Conservation (phyloP, 2,113 vertebrate genomes). For the Eidolon helvum region DNA sequence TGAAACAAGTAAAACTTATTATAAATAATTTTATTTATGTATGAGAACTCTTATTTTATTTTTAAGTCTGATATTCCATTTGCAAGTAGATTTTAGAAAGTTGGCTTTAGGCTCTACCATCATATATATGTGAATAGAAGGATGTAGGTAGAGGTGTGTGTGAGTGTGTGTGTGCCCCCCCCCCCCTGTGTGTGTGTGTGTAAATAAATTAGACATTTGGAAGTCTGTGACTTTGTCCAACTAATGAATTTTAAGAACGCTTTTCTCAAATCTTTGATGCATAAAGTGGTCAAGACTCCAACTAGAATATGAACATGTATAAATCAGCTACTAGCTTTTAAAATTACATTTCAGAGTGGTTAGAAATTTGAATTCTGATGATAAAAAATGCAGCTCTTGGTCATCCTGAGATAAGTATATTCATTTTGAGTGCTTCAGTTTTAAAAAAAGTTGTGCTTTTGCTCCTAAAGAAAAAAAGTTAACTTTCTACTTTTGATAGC, state of each 20-base stretch:
- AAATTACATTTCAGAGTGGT: conserved; percentile 66
- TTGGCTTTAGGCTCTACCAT: background rate
- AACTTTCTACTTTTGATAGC: conserved; percentile 20
- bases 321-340: conserved; percentile 57
- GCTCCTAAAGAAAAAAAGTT: conserved; percentile 49
- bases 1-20: background rate
- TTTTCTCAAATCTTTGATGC: conserved; percentile 66
- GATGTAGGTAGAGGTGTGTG: background rate
- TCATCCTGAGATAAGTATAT: background rate
- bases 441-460: background rate
- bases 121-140: background rate
- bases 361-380: conserved; percentile 70
- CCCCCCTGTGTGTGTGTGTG: background rate
- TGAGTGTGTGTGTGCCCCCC: background rate
- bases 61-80: background rate
- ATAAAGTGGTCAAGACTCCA: conserved; percentile 50
- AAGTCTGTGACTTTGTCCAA: conserved; percentile 43
- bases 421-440: conserved; percentile 36
- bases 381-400: conserved; percentile 60
- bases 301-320: conserved; percentile 29
- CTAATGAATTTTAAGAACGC: conserved; percentile 55
- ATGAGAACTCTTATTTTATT: background rate
- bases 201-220: background rate
- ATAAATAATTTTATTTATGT: background rate
- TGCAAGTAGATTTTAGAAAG: background rate